Evolutionary conservation across 2,113 vertebrate species (phyloP), one percentile per base, ranked within the genome.

Genomic region (Himantopus leucocephalus): DNA sequence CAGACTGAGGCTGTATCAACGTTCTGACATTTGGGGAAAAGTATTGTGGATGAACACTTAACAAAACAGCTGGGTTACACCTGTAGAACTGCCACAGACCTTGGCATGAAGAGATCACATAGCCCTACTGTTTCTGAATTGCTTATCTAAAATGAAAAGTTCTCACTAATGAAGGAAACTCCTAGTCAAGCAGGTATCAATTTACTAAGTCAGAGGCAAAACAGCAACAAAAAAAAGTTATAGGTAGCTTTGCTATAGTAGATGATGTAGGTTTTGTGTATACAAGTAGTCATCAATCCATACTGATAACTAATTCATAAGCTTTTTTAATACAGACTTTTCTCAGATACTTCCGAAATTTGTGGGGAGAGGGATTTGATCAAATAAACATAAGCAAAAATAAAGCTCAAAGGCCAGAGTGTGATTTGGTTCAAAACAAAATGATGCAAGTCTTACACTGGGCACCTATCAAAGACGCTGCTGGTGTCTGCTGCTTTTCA

Each of bases 21-120:
- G 0, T 53, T 85, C 66, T 75, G 73, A 39, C 9, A 37, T 1
- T 37, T 41, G 27, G 66, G 50, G 11, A 77, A 37, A 52, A 52
- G 22, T 12, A 11, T 20, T 85, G 66, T 39, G 37, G 56, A 35
- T 48, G 11, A 58, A 76, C 20, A 27, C 26, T 76, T 39, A 63
- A 8, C 23, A 30, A 41, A 68, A 72, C 30, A 55, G 4, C 12
- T 24, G 53, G 12, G 8, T 76, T 63, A 15, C 3, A 8, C 13
- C 23, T 30, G 26, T 32, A 70, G 32, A 64, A 81, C 19, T 35
- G 21, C 27, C 73, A 76, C 37, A 90, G 59, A 64, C 0, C 0
- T n/a, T 60, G 53, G 7, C 32, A 34, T 47, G n/a, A 63, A 63
- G 21, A 45, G 73, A 50, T 35, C 4, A 10, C 0, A 0, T 5